Percentiles rank a stretch among this genome's conserved stretches.
phyloP scores from a whole-genome alignment of 2,888 invertebrate genomes.

The Hanleya hanleyi region DNA sequence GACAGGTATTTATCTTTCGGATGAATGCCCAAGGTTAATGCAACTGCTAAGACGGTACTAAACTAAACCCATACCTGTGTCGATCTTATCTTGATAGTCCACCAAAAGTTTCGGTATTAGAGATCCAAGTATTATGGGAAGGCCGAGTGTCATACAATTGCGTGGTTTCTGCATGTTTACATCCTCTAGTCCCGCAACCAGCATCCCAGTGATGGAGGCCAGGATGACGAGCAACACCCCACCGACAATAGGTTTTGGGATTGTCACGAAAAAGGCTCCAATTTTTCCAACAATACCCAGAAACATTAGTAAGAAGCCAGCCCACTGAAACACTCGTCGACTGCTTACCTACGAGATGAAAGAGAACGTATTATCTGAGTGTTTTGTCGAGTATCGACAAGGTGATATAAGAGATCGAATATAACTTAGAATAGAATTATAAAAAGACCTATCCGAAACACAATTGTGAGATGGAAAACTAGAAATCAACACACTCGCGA shows the following conservation, averaged over 20 bases:
- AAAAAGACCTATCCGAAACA: too few species aligned
- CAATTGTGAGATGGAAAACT: too few species aligned
- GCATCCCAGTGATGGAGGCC: neutral
- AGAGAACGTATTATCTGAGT: neutral
- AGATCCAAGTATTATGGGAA: conserved; percentile 89
- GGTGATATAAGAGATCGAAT: too few species aligned
- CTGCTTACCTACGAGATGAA: conserved; percentile 65
- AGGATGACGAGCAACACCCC: conserved; percentile 49
- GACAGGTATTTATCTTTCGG: too few species aligned
- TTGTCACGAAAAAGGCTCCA: conserved; percentile 72
- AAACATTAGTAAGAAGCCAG: conserved; percentile 69
- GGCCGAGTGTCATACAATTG: conserved; percentile 82
- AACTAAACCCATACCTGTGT: too few species aligned
- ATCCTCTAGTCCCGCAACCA: neutral
- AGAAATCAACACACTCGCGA: too few species aligned
- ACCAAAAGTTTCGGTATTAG: conserved; percentile 66
- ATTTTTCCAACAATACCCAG: conserved; percentile 72
- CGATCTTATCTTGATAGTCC: conserved; percentile 39
- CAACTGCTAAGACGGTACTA: too few species aligned
- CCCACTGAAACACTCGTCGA: conserved; percentile 70
- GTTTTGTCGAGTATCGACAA: too few species aligned
- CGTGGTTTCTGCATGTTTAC: neutral
- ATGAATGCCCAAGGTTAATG: too few species aligned
- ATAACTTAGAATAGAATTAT: too few species aligned
- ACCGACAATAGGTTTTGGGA: conserved; percentile 74